Percentiles rank a stretch among this genome's conserved stretches.
These are phyloP conservation scores for Octodonta nipae DNA, from an alignment of 2,888 invertebrate species.

Conservation along the genomic window DNA sequence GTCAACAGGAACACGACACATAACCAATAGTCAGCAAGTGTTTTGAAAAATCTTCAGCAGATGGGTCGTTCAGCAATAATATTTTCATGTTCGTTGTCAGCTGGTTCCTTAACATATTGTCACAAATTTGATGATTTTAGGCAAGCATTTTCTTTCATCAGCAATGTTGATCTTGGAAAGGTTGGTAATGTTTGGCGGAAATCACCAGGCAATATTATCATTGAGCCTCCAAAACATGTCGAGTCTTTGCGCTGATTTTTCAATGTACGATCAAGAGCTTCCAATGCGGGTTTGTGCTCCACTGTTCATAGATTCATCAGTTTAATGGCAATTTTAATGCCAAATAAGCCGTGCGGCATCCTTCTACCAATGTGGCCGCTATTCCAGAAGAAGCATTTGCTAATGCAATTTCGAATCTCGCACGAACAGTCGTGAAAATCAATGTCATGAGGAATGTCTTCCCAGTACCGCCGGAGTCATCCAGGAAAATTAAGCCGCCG, in stretches of 20 bases:
- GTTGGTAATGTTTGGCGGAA: no score
- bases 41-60: no score
- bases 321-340: conserved; percentile 29
- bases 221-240: no score
- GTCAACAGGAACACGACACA: no score
- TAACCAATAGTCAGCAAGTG: no score
- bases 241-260: background rate
- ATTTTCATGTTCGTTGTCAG: no score
- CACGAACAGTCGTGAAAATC: conserved; percentile 26
- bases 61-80: no score
- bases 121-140: no score
- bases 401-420: conserved; percentile 18
- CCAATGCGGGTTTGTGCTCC: background rate
- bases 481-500: conserved; percentile 4
- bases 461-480: conserved; percentile 5
- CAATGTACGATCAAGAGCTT: background rate
- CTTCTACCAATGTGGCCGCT: conserved; percentile 32
- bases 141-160: background rate
- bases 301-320: conserved; percentile 1
- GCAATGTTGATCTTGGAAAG: no score
- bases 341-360: conserved; percentile 30
- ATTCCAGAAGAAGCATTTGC: conserved; percentile 30
- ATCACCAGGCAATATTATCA: no score
- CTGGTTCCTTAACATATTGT: no score
- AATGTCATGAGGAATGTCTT: conserved; percentile 31